Evolutionary conservation across 2,888 invertebrate species (phyloP), one percentile per base, ranked within the genome.

Genomic region (Heliconius aoede): DNA sequence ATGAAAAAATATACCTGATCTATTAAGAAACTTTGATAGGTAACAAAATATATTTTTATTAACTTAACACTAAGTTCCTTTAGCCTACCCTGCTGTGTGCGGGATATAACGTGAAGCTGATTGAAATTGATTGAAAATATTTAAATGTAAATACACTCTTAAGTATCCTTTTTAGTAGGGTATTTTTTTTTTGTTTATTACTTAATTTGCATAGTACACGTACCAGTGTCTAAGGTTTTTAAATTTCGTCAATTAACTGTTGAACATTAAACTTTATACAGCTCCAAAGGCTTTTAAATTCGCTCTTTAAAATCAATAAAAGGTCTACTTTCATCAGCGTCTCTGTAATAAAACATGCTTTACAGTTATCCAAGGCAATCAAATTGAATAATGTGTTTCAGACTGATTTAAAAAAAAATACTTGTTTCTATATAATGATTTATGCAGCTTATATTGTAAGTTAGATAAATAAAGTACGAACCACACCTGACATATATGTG

Each of bases 271-370:
- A 90, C 85, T 90, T 91, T 91, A 83, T 92, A 88, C 88, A 88
- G 76, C 89, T 88, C 90, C 90, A 91, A 94, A 93, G 91, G 90
- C 91, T 91, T 89, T 88, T 84, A 89, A 91, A 91, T 87, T 88
- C 88, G 85, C 87, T 86, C 87, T 89, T 91, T 91, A 91, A 92
- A 92, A 91, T 92, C 92, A 92, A 92, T 94, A 92, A 93, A 92
- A 91, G 86, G 86, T 87, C 91, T 92, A 90, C 88, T 91, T 91
- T 90, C 90, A 91, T 91, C 91, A 91, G 86, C 88, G 87, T 86
- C 84, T 85, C 85, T 86, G 92, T 91, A 91, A 93, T 94, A 94
- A 94, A 93, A 91, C 83, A 86, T 86, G 85, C 87, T 92, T 93
- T 91, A 93, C 85, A 91, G 91, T 90, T 89, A 92, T 91, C 90